Percentiles rank a stretch among this genome's conserved stretches.
These are phyloP conservation scores for Leuctra nigra DNA, from an alignment of 2,888 invertebrate species.

Conservation along the genomic window DNA sequence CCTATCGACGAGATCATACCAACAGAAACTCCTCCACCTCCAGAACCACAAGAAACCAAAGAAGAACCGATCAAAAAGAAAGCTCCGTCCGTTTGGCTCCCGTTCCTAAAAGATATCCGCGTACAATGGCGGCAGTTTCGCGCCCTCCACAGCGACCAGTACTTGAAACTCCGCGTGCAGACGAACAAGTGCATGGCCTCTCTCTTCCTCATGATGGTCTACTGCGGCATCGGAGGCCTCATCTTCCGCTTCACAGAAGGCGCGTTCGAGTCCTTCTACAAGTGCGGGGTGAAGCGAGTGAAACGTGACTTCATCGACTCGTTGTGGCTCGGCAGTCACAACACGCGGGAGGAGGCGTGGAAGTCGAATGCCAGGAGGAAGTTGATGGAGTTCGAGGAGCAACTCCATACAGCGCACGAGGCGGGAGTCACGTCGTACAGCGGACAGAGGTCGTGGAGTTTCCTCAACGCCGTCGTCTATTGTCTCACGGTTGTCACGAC, in stretches of 20 bases:
- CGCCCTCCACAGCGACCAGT: conserved; percentile 50
- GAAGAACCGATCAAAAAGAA: conserved; percentile 34
- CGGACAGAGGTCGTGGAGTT: conserved; percentile 80
- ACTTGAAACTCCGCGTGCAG: conserved; percentile 46
- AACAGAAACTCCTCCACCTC: conserved; percentile 37
- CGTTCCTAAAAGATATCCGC: conserved; percentile 25
- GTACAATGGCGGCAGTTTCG: conserved; percentile 36
- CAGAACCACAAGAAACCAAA: conserved; percentile 26
- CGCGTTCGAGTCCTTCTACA: conserved; percentile 76
- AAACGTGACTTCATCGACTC: conserved; percentile 80
- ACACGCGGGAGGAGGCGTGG: conserved; percentile 83
- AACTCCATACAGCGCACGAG: conserved; percentile 75
- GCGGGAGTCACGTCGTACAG: conserved; percentile 78
- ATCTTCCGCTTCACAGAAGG: conserved; percentile 79
- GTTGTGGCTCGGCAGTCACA: conserved; percentile 75
- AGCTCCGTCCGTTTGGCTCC: conserved; percentile 16
- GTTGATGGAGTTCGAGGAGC: conserved; percentile 77
- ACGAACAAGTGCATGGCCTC: conserved; percentile 63
- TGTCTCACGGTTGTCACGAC: conserved; percentile 82
- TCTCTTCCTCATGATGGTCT: conserved; percentile 59
- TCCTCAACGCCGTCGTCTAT: conserved; percentile 79
- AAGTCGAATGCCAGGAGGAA: conserved; percentile 75
- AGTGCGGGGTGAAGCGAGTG: conserved; percentile 80
- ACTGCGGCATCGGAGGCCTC: conserved; percentile 73
- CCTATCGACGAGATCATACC: not conserved